Base-by-base conservation (phyloP, 1,140 invertebrate species). In the Musca vetustissima region DNA sequence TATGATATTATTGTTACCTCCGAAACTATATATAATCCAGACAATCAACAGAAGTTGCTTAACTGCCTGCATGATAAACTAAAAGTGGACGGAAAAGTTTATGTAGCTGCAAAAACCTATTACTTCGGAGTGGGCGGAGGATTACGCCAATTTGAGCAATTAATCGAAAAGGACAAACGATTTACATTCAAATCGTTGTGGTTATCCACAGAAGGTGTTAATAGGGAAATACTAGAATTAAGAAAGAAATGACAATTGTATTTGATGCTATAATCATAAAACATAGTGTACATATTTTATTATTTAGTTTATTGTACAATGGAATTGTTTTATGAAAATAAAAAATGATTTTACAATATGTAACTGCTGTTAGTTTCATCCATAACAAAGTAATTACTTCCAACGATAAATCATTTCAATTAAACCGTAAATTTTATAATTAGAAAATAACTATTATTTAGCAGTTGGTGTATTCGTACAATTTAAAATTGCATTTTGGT, bases 111-210 rank as follows among this genome's bases (percentile, higher is more conserved):
- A 1, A 97, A 97, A 86, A 89, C 86, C 9, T 89, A 91, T 83
- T 97, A 97, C 83, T 96, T 96, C 87, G 95, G 94, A 70, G 92
- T 96, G 53, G 95, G 94, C 47, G 94, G 95, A 70, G 89, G 92
- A 2, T 86, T 89, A 61, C 84, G 86, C 73, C 85, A 91, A 75
- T 95, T 95, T 86, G 86, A 91, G 83, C 76, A 86, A 53, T 73
- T 87, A 68, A 71, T 94, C 14, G 76, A 85, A 57, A 83, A 85
- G 36, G 85, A 87, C 71, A 80, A 78, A 19, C 64, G 75, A 49
- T 89, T 93, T 73, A 70, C 83, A 4, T 78, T 78, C 67, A 77
- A 87, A 80, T 80, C 85, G 21, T 83, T 87, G 17, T 90, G 89
- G 89, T 28, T 47, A 13, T 57, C 52, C 17, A 61, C 22, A 9